Conservation (phyloP, 2,888 invertebrate species). For the Hydroisotoma schaefferi region DNA sequence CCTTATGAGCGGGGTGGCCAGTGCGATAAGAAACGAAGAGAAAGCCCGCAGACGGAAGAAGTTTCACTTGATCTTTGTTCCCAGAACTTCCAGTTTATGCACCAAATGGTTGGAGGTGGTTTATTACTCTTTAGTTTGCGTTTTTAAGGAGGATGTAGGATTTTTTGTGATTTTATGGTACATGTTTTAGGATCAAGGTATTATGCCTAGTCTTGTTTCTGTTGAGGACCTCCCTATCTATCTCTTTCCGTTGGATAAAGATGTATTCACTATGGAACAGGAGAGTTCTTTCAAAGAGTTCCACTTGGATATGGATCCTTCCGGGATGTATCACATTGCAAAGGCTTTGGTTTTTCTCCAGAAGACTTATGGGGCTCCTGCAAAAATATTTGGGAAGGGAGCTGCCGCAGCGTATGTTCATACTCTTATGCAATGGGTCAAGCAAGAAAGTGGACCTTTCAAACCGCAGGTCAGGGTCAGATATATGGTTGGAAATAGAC, state of each 20-base stretch:
- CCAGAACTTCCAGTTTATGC: constrained; percentile 79
- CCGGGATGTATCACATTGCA: constrained; percentile 80
- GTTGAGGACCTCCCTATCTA: constrained; percentile 83
- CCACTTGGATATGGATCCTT: constrained; percentile 82
- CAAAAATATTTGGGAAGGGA: constrained; percentile 85
- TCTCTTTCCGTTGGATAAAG: constrained; percentile 85
- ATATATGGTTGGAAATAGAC: too few species aligned
- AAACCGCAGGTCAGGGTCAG: constrained; percentile 52
- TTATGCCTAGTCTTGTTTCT: constrained; percentile 69
- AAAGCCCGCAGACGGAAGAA: constrained; percentile 57
- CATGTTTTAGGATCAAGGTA: constrained; percentile 65
- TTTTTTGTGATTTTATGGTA: constrained; percentile 6
- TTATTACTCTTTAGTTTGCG: too few species aligned
- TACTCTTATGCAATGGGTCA: constrained; percentile 74
- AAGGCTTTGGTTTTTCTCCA: constrained; percentile 81
- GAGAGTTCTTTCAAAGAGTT: constrained; percentile 76
- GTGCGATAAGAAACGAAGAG: constrained; percentile 42
- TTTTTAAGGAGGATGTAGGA: constrained; percentile 2
- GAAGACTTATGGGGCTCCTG: constrained; percentile 82
- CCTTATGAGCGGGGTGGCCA: constrained; percentile 72
- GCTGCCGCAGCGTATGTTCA: constrained; percentile 81
- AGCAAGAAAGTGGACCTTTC: constrained; percentile 59
- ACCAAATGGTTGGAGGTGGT: constrained; percentile 69
- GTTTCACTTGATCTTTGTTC: constrained; percentile 85
- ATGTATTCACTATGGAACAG: constrained; percentile 88